These are phyloP conservation scores for Echinarachnius parma DNA, from an alignment of 53 echinoderm and acorn worm species.

Conservation along the genomic window DNA sequence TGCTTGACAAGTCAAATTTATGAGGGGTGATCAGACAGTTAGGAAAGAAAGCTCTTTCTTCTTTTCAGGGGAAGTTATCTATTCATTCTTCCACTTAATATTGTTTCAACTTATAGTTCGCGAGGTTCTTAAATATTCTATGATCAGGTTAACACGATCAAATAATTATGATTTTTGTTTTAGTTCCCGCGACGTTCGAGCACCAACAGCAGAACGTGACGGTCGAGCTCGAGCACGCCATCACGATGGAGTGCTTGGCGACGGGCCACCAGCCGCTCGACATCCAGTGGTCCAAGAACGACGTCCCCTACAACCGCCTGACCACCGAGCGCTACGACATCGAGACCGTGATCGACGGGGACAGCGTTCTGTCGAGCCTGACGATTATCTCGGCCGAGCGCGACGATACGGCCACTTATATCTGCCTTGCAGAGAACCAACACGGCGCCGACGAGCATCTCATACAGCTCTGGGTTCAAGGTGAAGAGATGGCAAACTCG, in stretches of 20 bases:
- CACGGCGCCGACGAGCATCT: slow-evolving; percentile 76
- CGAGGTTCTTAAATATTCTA: too few species aligned
- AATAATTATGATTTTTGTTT: too few species aligned
- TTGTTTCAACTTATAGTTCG: too few species aligned
- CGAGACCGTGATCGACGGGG: slow-evolving; percentile 33
- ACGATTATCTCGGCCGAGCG: slow-evolving; percentile 58
- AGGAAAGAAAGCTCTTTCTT: too few species aligned
- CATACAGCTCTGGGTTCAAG: slow-evolving; percentile 77
- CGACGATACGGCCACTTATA: slow-evolving; percentile 80
- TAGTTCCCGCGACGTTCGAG: slow-evolving; percentile 93
- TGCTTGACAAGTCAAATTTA: too few species aligned
- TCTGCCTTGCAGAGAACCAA: slow-evolving; percentile 77
- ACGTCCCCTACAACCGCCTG: slow-evolving; percentile 68
- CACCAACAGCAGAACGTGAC: slow-evolving; percentile 70
- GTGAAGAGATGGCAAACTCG: slow-evolving; percentile 36
- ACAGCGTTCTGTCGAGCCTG: slow-evolving; percentile 55
- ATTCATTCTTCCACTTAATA: too few species aligned
- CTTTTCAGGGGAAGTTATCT: too few species aligned
- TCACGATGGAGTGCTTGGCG: slow-evolving; percentile 66
- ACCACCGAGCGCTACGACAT: slow-evolving; percentile 55
- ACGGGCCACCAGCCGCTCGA: slow-evolving; percentile 73
- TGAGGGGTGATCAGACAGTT: too few species aligned
- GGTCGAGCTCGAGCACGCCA: slow-evolving; percentile 47
- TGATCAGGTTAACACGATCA: too few species aligned
- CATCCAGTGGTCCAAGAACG: slow-evolving; percentile 86